Conservation (phyloP, 2,888 invertebrate species). For the Julus scanicus region DNA sequence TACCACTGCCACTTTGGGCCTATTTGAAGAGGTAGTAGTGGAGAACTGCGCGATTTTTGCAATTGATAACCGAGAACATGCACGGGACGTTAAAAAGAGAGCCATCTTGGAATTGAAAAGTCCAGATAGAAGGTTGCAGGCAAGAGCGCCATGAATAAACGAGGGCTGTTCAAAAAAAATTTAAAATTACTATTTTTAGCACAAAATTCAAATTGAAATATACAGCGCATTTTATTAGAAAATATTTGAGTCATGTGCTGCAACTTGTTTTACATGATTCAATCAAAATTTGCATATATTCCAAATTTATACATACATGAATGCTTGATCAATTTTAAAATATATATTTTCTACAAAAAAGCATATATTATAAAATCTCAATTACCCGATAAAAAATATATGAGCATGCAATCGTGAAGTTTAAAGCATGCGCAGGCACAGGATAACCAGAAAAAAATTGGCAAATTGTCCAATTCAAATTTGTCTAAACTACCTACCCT, state of each 20-base stretch:
- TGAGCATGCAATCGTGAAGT: no score
- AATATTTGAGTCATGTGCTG: no score
- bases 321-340: no score
- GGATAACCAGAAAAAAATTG: no score
- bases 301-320: no score
- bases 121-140: not conserved
- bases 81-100: not conserved
- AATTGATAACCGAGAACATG: not conserved
- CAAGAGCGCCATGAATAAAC: not conserved
- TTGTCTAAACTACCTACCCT: no score
- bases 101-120: not conserved
- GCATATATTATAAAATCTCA: no score
- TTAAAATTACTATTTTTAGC: not conserved
- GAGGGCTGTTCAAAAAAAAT: not conserved
- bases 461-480: no score
- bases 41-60: not conserved
- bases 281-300: no score
- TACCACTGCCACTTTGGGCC: conserved; percentile 30
- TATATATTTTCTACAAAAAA: no score
- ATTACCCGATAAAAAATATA: no score
- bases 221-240: not conserved
- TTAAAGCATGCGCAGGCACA: no score
- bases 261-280: not conserved
- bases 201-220: not conserved
- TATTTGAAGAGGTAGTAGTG: not conserved